Percentiles rank a stretch among this genome's conserved stretches.
These are phyloP conservation scores for Cheilinus undulatus DNA, from an alignment of 2,113 vertebrate species.

Conservation along the genomic window DNA sequence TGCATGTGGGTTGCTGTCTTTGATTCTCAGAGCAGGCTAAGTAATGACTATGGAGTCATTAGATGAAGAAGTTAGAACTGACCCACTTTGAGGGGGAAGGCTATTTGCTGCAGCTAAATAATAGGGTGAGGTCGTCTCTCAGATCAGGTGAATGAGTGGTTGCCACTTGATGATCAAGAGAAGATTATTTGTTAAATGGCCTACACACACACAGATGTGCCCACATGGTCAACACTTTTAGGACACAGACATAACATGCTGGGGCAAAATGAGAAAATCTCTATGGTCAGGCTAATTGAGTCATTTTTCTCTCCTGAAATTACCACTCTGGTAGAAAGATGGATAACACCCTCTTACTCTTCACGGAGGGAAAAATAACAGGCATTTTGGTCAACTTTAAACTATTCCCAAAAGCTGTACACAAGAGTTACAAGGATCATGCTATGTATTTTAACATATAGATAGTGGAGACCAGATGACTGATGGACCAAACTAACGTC, in stretches of 20 bases:
- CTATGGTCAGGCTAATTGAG: slow-evolving; percentile 42
- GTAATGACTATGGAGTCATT: slow-evolving; percentile 69
- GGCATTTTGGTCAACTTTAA: slow-evolving; percentile 8
- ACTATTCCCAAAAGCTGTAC: slow-evolving; percentile 11
- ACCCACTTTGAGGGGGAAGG: slow-evolving; percentile 53
- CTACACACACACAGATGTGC: slow-evolving; percentile 4
- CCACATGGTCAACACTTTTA: slow-evolving; percentile 5
- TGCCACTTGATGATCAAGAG: slow-evolving; percentile 67
- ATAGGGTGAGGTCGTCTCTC: slow-evolving; percentile 64
- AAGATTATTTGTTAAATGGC: slow-evolving; percentile 63
- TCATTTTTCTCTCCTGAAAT: slow-evolving; percentile 48
- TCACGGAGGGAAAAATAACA: slow-evolving; percentile 51
- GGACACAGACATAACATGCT: slow-evolving; percentile 32
- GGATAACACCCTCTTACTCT: slow-evolving; percentile 32
- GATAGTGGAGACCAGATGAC: slow-evolving; percentile 37
- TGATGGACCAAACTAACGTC: slow-evolving; percentile 17
- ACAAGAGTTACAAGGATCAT: not conserved
- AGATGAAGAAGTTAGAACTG: slow-evolving; percentile 59
- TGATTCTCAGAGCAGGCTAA: slow-evolving; percentile 68
- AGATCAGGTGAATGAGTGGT: slow-evolving; percentile 71
- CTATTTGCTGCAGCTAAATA: slow-evolving; percentile 70
- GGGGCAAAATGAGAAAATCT: slow-evolving; percentile 26
- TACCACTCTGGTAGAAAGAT: slow-evolving; percentile 40
- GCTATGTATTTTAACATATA: not conserved
- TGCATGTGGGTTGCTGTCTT: slow-evolving; percentile 70